phyloP scores from a whole-genome alignment of 2,888 invertebrate species.

The Ichneumon xanthorius region DNA sequence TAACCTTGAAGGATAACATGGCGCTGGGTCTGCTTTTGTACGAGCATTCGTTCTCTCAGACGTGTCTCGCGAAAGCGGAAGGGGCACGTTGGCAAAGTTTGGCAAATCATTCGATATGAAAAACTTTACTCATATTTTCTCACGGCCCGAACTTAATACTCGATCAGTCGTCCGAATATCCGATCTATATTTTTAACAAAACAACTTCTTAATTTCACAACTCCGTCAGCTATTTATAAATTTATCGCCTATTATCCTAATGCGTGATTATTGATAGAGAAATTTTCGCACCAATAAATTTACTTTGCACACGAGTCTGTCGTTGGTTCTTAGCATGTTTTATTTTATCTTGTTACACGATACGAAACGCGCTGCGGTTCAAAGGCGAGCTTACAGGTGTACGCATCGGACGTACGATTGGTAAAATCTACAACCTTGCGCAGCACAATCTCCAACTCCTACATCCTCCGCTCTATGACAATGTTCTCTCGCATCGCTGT shows the following conservation, averaged over 20 bases:
- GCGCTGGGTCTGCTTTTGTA: conserved; percentile 61
- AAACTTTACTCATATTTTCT: conserved; percentile 38
- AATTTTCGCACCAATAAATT: neutral
- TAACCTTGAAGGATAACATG: conserved; percentile 45
- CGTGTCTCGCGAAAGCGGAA: conserved; percentile 53
- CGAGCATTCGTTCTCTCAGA: conserved; percentile 64
- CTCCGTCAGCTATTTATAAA: neutral
- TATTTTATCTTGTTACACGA: neutral
- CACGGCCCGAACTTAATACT: neutral
- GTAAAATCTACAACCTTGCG: conserved; percentile 21
- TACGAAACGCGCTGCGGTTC: neutral
- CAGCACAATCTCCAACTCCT: conserved; percentile 30
- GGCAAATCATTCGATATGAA: conserved; percentile 57
- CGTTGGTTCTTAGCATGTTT: neutral
- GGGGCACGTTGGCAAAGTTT: conserved; percentile 58
- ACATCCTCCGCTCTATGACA: neutral
- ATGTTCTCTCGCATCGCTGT: conserved; percentile 1
- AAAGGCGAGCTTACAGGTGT: neutral
- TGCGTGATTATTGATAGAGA: neutral
- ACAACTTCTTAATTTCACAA: neutral
- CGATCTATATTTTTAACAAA: neutral
- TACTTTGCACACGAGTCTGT: neutral
- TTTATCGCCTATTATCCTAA: neutral
- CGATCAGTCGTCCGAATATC: neutral
- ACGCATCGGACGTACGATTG: neutral